Base-by-base conservation (phyloP, 2,888 invertebrate species). In the Euproctis similis region DNA sequence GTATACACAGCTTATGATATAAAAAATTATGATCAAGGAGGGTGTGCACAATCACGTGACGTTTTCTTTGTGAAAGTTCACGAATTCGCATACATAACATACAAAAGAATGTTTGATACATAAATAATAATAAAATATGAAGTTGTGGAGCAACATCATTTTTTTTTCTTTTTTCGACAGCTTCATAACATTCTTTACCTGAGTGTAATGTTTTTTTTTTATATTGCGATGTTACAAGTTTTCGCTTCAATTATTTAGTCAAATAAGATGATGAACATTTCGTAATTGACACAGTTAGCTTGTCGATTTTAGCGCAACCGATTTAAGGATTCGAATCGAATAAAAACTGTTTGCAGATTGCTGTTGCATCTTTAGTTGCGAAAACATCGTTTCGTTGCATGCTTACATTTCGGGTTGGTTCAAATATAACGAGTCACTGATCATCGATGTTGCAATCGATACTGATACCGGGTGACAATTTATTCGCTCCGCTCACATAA, bases 281-380 rank as follows among this genome's bases (percentile, higher is more conserved):
- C 46, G 44, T 36, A 45, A 53, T 27, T 41, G 57, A 52, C 49
- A 54, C 47, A 46, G 46, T 46, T 40, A 42, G 37, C 27, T 39
- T 31, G 32, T 39, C 40, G 44, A 52, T 48, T 35, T 51, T 55
- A 30, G 37, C 49, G 51, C 55, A 48, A 49, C 42, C 34, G 25
- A n/a, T 26, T 19, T 53, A 55, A 51, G 59, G 58, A 69, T 59
- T 62, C 50, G 54, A 49, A 35, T 34, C 48, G 54, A 52, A 61
- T 60, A 66, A 65, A 67, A 70, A 70, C 50, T 46, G 33, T 45
- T 43, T 36, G 31, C 30, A 31, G 33, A 46, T 14, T 46, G n/a
- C n/a, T n/a, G 53, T 68, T 67, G 66, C 61, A 67, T 64, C 52
- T 60, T 40, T 40, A 34, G 34, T 69, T 69, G 49, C 67, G 60